These are phyloP conservation scores for Coelogynopora nodosa DNA, from an alignment of 2,888 invertebrate species.

Conservation along the genomic window DNA sequence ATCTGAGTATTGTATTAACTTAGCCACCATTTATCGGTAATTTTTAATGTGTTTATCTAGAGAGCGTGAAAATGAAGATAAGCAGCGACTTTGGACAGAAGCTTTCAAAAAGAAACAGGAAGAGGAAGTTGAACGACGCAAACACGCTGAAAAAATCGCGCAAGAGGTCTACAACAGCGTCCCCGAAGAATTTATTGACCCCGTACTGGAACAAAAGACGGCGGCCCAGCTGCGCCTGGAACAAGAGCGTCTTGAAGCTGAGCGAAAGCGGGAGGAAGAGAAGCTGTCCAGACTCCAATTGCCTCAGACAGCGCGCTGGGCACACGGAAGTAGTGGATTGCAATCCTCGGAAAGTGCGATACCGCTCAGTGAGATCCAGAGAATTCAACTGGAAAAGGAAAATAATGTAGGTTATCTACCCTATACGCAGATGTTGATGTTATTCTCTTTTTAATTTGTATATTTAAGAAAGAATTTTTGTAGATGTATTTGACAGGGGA, in stretches of 20 bases:
- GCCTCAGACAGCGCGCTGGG: conserved; percentile 6
- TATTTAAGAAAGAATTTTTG: too few relatives aligned
- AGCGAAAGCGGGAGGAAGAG: not conserved
- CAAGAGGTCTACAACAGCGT: not conserved
- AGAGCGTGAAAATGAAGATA: conserved; percentile 1
- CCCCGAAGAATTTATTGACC: not conserved
- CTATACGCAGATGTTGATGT: too few relatives aligned
- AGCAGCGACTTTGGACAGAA: conserved; percentile 17
- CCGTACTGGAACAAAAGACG: not conserved
- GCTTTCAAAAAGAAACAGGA: conserved; percentile 1
- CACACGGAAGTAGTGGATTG: not conserved
- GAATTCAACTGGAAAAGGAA: not conserved
- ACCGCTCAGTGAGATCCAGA: not conserved
- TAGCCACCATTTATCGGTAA: too few relatives aligned
- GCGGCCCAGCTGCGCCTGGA: not conserved
- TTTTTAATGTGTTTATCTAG: too few relatives aligned
- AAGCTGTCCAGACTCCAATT: not conserved
- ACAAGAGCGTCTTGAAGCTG: not conserved
- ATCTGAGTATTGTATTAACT: too few relatives aligned
- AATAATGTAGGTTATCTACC: not conserved
- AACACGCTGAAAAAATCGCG: not conserved
- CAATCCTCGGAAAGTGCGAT: not conserved
- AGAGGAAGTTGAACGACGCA: conserved; percentile 3
- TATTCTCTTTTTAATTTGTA: too few relatives aligned
- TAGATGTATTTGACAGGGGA: too few relatives aligned